Evolutionary conservation across 2,888 invertebrate species (phyloP).

Genomic region (Bimastos eiseni): DNA sequence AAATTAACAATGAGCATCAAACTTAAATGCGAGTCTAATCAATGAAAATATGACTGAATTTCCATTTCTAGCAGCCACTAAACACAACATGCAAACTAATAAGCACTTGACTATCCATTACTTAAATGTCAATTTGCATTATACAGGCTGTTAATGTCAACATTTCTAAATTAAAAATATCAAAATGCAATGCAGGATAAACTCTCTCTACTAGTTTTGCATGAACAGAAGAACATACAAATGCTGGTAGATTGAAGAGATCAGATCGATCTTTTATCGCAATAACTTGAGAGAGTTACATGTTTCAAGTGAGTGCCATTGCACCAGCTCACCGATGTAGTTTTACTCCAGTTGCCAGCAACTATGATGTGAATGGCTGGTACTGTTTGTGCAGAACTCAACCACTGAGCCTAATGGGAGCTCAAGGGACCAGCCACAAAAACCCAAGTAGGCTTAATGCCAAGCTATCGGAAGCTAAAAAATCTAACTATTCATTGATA

Average conservation of each 20-base stretch:
- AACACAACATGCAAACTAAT: background rate
- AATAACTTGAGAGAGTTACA: conserved; percentile 8
- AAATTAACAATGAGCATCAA: background rate
- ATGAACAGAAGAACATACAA: background rate
- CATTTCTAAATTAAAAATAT: background rate
- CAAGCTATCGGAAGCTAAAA: background rate
- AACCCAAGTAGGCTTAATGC: background rate
- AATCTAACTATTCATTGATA: too few relatives aligned
- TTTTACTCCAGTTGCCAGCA: conserved; percentile 3
- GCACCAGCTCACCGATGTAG: background rate
- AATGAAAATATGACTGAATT: background rate
- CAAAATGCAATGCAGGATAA: background rate
- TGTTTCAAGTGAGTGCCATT: conserved; percentile 2
- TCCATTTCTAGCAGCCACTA: background rate
- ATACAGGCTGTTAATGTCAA: background rate
- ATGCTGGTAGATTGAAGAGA: background rate
- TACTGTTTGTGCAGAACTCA: background rate
- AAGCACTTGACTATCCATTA: background rate
- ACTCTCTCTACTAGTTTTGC: background rate
- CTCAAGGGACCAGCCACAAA: background rate
- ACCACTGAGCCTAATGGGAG: background rate
- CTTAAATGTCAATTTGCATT: background rate
- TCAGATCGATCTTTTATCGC: background rate
- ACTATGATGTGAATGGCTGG: background rate
- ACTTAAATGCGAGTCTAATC: conserved; percentile 1